Conservation (phyloP, 2,113 vertebrate genomes). For the Rallus limicola region DNA sequence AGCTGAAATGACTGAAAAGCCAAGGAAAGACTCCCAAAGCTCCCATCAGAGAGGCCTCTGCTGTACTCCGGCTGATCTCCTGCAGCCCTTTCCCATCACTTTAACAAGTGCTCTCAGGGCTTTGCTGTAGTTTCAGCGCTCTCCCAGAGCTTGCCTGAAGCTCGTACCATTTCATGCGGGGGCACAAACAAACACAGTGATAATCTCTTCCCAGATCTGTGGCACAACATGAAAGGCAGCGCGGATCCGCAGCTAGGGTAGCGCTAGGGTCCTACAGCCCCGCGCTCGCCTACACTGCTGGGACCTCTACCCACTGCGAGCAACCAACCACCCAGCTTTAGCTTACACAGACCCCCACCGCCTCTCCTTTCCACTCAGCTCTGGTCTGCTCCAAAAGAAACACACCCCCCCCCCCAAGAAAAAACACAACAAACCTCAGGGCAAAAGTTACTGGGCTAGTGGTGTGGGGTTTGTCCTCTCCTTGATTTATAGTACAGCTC, state of each 20-base stretch:
- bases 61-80: background rate
- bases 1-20: background rate
- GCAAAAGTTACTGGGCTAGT: background rate
- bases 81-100: background rate
- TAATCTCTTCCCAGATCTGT: background rate
- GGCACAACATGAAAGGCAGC: background rate
- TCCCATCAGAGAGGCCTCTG: background rate
- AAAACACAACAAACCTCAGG: too few species aligned
- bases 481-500: background rate
- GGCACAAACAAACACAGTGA: background rate
- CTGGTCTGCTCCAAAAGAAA: background rate
- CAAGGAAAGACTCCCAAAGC: background rate
- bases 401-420: too few species aligned
- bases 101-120: background rate
- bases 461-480: background rate
- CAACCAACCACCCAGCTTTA: background rate
- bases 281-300: background rate
- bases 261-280: background rate
- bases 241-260: accelerated
- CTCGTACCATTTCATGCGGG: background rate
- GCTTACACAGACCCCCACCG: accelerated
- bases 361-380: background rate
- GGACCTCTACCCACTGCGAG: background rate
- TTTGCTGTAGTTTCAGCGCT: background rate
- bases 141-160: background rate